Evolutionary conservation across 2,797 vertebrate species (phyloP).

Genomic region (Sciaenops ocellatus): DNA sequence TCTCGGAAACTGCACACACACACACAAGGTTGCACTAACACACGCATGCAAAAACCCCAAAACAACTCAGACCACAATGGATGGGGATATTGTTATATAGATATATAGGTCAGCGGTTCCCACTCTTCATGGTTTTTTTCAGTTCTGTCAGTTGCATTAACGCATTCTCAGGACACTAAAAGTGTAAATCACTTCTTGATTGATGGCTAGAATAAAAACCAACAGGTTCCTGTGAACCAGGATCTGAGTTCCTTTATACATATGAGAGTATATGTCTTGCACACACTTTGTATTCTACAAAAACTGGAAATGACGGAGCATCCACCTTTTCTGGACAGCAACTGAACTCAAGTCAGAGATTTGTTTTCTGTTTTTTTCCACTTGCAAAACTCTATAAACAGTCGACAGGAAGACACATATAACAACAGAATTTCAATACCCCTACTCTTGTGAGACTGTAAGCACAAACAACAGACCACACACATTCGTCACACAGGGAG

Average conservation of each 20-base stretch:
- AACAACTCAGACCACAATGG: conserved; percentile 30
- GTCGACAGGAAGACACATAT: conserved; percentile 51
- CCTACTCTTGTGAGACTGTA: conserved; percentile 48
- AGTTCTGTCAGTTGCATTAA: conserved; percentile 32
- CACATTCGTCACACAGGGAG: conserved; percentile 59
- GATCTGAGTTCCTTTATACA: background rate
- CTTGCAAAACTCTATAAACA: conserved; percentile 50
- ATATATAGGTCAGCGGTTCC: conserved; percentile 48
- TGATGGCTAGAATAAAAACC: conserved; percentile 17
- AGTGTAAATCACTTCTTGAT: conserved; percentile 19
- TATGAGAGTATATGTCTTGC: background rate
- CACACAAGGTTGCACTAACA: conserved; percentile 18
- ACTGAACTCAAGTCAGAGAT: background rate
- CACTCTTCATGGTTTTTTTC: conserved; percentile 24
- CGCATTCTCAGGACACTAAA: conserved; percentile 29
- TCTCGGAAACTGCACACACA: conserved; percentile 51
- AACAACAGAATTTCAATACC: conserved; percentile 55
- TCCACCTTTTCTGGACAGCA: background rate
- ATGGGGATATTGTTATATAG: conserved; percentile 39
- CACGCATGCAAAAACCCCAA: conserved; percentile 17
- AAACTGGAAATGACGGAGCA: background rate
- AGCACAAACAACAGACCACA: conserved; percentile 68
- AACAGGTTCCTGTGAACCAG: background rate
- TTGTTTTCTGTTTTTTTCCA: conserved; percentile 15
- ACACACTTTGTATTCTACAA: background rate